Percentiles rank a stretch among this genome's conserved stretches.
Evolutionary conservation across 2,888 invertebrate species (phyloP).

Genomic region (Sarcophaga rosellei): DNA sequence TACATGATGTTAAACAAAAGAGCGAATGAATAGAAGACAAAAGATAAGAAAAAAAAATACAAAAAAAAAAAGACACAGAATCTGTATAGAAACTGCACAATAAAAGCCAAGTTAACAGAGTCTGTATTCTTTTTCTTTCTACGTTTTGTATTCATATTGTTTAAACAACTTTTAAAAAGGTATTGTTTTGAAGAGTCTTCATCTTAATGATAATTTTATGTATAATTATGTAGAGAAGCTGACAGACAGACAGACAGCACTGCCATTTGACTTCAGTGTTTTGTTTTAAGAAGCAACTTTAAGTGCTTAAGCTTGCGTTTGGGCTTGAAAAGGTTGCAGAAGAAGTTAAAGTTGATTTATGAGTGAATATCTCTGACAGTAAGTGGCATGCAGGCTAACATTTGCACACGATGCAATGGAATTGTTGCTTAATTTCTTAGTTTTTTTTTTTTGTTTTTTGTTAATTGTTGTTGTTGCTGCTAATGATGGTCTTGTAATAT

Average conservation of each 20-base stretch:
- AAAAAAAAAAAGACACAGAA: not conserved
- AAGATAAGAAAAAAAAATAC: constrained; percentile 18
- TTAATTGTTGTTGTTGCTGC: constrained; percentile 10
- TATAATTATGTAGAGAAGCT: constrained; percentile 46
- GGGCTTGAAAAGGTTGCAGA: constrained; percentile 46
- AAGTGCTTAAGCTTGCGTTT: constrained; percentile 45
- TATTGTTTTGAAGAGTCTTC: constrained; percentile 47
- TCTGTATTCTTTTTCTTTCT: not conserved
- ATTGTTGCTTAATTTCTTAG: not conserved
- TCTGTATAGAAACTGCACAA: constrained; percentile 14
- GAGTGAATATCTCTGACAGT: constrained; percentile 24
- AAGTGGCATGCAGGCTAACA: not conserved
- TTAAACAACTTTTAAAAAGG: constrained; percentile 45
- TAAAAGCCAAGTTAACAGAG: constrained; percentile 28
- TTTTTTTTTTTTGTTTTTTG: not conserved
- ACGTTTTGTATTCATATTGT: not conserved
- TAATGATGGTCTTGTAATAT: constrained; percentile 1
- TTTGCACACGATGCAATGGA: not conserved
- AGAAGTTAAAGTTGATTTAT: constrained; percentile 44
- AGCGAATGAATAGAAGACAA: constrained; percentile 26
- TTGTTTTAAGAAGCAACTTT: constrained; percentile 18
- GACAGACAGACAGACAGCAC: constrained; percentile 2
- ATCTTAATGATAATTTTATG: constrained; percentile 39
- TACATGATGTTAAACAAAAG: constrained; percentile 12
- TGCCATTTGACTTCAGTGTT: not conserved